Percentiles rank a stretch among this genome's conserved stretches.
phyloP scores from a whole-genome alignment of 1,140 invertebrate species.

The Rhopalosiphum padi region DNA sequence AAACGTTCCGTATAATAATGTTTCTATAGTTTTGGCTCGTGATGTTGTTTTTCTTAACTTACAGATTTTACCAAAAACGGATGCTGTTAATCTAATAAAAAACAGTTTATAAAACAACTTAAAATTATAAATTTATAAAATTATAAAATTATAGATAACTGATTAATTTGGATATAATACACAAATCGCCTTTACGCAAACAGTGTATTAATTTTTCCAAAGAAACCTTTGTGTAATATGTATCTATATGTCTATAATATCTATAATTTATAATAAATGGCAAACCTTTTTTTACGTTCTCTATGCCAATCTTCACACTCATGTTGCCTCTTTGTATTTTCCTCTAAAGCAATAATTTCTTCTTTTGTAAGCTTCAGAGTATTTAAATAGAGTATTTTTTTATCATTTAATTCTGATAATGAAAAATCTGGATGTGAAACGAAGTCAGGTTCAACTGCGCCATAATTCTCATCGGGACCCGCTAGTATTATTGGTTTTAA shows the following conservation, averaged over 20 bases:
- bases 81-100: constrained; percentile 2
- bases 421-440: background rate
- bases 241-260: no score
- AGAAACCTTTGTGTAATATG: background rate
- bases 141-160: background rate
- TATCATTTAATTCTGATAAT: background rate
- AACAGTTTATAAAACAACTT: background rate
- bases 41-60: background rate
- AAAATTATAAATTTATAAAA: no score
- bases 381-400: background rate
- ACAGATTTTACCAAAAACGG: background rate
- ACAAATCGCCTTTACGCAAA: no score
- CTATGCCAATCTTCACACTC: background rate
- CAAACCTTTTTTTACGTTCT: no score
- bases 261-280: no score
- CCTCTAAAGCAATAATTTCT: background rate
- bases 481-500: background rate
- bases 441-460: background rate
- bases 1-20: no score
- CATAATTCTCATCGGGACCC: background rate
- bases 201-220: background rate
- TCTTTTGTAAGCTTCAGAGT: background rate
- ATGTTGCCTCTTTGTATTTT: background rate
- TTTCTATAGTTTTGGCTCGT: background rate
- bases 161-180: no score